Percentiles rank a stretch among this genome's conserved stretches.
Conservation (phyloP, 2,113 vertebrate species). For the Candoia aspera region DNA sequence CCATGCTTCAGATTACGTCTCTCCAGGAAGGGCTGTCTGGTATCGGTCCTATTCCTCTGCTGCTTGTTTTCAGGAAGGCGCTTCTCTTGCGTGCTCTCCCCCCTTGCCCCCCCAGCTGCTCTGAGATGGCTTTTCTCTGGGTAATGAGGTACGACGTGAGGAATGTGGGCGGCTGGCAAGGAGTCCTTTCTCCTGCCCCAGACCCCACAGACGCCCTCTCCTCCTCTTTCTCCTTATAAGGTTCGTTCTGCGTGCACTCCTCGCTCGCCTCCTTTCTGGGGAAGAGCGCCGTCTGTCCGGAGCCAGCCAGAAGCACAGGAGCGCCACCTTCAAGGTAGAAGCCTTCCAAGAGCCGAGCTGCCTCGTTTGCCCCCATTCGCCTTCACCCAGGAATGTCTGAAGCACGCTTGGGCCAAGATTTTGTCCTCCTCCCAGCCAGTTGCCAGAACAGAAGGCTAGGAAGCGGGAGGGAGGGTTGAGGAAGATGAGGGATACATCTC, state of each 20-base stretch:
- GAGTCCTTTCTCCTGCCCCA: background rate
- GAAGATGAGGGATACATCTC: background rate
- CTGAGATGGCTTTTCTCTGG: slow-evolving; percentile 10
- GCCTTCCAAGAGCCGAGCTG: background rate
- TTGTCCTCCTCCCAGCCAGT: background rate
- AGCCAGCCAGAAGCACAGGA: background rate
- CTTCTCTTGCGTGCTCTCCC: background rate
- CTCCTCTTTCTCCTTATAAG: background rate
- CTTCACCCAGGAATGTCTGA: background rate
- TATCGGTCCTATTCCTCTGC: background rate
- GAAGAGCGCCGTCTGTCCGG: background rate
- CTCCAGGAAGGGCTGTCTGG: background rate
- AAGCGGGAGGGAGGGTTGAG: no score
- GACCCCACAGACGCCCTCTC: background rate
- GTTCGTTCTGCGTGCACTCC: background rate
- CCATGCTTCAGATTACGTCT: background rate
- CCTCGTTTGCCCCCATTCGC: background rate
- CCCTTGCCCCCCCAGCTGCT: background rate
- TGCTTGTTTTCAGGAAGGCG: background rate
- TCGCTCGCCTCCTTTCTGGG: background rate
- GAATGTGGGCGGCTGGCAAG: slow-evolving; percentile 3
- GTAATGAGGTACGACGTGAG: slow-evolving; percentile 24
- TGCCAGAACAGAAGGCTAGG: background rate
- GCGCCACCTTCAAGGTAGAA: no score
- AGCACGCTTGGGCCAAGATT: background rate